These are phyloP conservation scores for Paralichthys olivaceus DNA, from an alignment of 2,113 vertebrate species.

Conservation along the genomic window DNA sequence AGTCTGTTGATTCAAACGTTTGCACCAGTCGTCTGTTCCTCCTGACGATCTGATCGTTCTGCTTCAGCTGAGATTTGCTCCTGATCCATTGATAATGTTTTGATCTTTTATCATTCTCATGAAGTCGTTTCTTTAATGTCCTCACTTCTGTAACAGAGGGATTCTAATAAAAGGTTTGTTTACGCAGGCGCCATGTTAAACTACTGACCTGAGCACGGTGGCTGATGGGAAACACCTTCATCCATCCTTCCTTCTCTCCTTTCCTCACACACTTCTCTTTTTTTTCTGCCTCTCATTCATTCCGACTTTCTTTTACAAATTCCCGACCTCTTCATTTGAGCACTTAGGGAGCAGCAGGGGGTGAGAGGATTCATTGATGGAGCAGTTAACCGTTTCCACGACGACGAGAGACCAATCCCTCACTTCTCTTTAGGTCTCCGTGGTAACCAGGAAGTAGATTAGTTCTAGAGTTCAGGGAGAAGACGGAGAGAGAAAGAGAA, in stretches of 20 bases:
- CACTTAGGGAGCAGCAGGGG: slow-evolving; percentile 55
- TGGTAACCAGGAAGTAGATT: slow-evolving; percentile 76
- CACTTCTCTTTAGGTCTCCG: slow-evolving; percentile 69
- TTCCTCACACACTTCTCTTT: neutral
- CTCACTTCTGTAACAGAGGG: too few relatives aligned
- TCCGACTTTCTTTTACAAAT: slow-evolving; percentile 10
- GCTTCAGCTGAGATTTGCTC: too few relatives aligned
- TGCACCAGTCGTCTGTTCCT: too few relatives aligned
- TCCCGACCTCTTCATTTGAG: slow-evolving; percentile 61
- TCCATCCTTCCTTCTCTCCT: neutral
- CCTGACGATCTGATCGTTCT: too few relatives aligned
- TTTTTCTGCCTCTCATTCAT: neutral
- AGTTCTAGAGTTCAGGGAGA: slow-evolving; percentile 55
- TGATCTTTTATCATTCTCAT: too few relatives aligned
- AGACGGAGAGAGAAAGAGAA: slow-evolving; percentile 20
- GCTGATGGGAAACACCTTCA: slow-evolving; percentile 3
- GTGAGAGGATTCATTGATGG: slow-evolving; percentile 72
- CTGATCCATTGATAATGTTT: too few relatives aligned
- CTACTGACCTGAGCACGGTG: neutral
- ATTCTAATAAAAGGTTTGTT: too few relatives aligned
- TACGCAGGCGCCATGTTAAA: neutral
- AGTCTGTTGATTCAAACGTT: too few relatives aligned
- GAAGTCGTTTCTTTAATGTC: neutral
- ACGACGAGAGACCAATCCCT: slow-evolving; percentile 78
- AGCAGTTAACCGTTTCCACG: slow-evolving; percentile 78